Evolutionary conservation across 2,113 vertebrate genomes (phyloP).

Genomic region (Arothron firmamentum): DNA sequence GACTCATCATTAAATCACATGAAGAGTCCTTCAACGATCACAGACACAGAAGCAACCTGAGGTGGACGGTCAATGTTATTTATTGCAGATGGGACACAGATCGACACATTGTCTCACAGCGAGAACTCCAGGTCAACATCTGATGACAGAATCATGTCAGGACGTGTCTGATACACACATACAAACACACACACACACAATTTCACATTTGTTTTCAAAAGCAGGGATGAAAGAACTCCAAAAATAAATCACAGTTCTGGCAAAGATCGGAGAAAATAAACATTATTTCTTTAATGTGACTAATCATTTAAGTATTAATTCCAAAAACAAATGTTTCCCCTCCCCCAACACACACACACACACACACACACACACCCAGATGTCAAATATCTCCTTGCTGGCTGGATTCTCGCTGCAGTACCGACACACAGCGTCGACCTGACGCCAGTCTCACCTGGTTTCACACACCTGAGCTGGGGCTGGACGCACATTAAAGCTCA

Average conservation of each 20-base stretch:
- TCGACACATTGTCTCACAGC: constrained; percentile 19
- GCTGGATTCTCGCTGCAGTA: background rate
- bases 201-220: too few species aligned
- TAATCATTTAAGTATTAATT: too few species aligned
- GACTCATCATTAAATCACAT: background rate
- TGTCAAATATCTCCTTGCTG: background rate
- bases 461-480: background rate
- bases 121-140: constrained; percentile 29
- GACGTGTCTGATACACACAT: constrained; percentile 2
- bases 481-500: background rate
- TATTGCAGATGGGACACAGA: constrained; percentile 50
- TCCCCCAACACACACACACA: too few species aligned
- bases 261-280: too few species aligned
- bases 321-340: too few species aligned
- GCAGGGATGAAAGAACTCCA: too few species aligned
- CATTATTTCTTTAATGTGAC: too few species aligned
- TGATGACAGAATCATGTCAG: constrained; percentile 41
- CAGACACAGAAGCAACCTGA: background rate
- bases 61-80: background rate
- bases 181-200: constrained; percentile 21
- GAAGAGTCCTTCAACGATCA: too few species aligned
- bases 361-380: background rate
- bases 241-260: too few species aligned
- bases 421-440: background rate
- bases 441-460: background rate